These are phyloP conservation scores for Ferrisia virgata DNA, from an alignment of 2,888 invertebrate genomes.

Conservation along the genomic window DNA sequence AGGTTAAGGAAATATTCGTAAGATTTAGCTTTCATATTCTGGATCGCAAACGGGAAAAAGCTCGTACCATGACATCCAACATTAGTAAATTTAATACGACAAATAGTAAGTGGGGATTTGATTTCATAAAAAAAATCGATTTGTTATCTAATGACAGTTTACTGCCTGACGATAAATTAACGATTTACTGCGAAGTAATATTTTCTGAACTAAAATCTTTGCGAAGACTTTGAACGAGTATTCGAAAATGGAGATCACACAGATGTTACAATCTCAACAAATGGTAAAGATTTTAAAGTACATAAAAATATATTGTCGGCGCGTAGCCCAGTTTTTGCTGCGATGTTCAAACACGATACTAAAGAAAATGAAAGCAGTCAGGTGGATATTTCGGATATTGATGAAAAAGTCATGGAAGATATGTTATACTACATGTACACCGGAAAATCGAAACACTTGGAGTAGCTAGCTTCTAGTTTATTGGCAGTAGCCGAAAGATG, in stretches of 20 bases:
- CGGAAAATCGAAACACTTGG: background rate
- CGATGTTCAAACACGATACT: background rate
- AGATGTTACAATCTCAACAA: background rate
- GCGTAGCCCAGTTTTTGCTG: background rate
- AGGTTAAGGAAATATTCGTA: background rate
- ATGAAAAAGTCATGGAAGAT: background rate
- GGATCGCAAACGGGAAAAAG: no score
- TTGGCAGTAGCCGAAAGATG: background rate
- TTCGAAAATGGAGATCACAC: background rate
- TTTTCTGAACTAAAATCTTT: background rate
- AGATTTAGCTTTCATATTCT: background rate
- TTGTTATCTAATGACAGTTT: background rate
- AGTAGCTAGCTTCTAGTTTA: background rate
- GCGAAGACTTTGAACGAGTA: background rate
- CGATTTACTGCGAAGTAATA: background rate
- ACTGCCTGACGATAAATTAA: background rate
- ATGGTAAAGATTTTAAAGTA: background rate
- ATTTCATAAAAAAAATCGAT: background rate
- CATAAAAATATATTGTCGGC: background rate
- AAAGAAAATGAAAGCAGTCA: background rate
- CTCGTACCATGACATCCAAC: background rate
- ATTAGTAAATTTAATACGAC: background rate
- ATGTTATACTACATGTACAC: background rate
- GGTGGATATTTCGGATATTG: background rate
- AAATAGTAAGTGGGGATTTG: background rate